These are phyloP conservation scores for Erebia ligea DNA, from an alignment of 2,888 invertebrate species.

Conservation along the genomic window DNA sequence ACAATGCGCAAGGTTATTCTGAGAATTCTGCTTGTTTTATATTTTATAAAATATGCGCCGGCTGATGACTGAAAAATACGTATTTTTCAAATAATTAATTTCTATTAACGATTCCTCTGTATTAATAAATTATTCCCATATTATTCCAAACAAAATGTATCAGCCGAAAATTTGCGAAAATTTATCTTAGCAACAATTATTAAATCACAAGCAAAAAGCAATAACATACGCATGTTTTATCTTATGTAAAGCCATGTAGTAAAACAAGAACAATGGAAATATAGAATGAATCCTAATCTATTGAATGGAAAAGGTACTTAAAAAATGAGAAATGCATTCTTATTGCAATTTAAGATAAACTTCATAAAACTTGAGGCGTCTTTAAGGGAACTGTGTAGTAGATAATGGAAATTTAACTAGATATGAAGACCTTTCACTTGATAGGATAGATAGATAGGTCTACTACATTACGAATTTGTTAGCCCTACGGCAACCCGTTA, in stretches of 20 bases:
- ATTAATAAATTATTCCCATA: slow-evolving; percentile 16
- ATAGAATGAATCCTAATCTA: not conserved
- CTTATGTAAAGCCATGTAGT: not conserved
- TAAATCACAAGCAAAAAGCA: not conserved
- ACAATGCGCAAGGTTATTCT: slow-evolving; percentile 77
- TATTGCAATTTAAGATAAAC: not conserved
- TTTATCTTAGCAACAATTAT: not conserved
- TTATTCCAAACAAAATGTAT: not conserved
- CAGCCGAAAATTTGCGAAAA: not conserved
- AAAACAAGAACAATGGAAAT: not conserved
- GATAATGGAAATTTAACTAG: not conserved
- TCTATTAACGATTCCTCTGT: slow-evolving; percentile 10
- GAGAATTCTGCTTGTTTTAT: slow-evolving; percentile 73
- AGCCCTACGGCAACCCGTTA: not conserved
- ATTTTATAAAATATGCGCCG: slow-evolving; percentile 61
- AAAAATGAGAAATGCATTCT: too few relatives aligned
- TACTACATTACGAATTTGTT: not conserved
- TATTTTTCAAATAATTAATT: slow-evolving; percentile 53
- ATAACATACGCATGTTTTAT: not conserved
- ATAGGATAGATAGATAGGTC: not conserved
- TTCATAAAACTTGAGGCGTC: not conserved
- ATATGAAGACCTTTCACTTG: slow-evolving; percentile 2
- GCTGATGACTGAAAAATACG: slow-evolving; percentile 66
- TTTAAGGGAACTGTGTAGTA: not conserved
- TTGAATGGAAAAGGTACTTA: not conserved